phyloP scores from a whole-genome alignment of 2,113 vertebrate genomes.

The Silurus asotus region DNA sequence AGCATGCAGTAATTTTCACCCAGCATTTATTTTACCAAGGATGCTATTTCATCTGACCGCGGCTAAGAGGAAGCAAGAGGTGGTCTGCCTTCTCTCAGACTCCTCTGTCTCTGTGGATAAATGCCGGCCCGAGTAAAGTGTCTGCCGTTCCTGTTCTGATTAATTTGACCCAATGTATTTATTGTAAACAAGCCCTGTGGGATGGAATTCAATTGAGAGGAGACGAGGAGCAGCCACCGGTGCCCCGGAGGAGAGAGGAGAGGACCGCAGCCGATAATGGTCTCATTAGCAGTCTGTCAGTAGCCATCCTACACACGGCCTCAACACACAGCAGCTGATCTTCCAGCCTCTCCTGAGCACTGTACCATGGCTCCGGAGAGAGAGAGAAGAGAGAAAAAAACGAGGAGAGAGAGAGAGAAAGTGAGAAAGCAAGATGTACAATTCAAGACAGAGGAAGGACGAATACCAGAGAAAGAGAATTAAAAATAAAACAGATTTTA shows the following conservation, averaged over 20 bases:
- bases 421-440: neutral
- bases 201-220: conserved; percentile 74
- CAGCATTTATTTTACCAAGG: neutral
- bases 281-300: conserved; percentile 82
- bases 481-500: neutral
- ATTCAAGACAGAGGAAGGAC: neutral
- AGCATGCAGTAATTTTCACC: neutral
- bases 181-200: conserved; percentile 77
- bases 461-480: neutral
- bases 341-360: conserved; percentile 53
- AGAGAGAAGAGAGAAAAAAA: neutral
- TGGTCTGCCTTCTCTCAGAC: conserved; percentile 18
- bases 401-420: neutral
- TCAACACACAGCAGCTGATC: conserved; percentile 63
- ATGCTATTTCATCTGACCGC: neutral
- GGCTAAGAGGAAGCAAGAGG: conserved; percentile 11
- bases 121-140: conserved; percentile 50
- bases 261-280: conserved; percentile 74
- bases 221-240: conserved; percentile 64
- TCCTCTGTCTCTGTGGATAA: conserved; percentile 41
- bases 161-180: conserved; percentile 76
- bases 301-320: conserved; percentile 67
- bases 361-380: conserved; percentile 7
- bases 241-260: conserved; percentile 68
- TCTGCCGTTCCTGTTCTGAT: conserved; percentile 60